Evolutionary conservation across 2,888 invertebrate genomes (phyloP), one percentile per base, ranked within the genome.

Genomic region (Netelia virgata): DNA sequence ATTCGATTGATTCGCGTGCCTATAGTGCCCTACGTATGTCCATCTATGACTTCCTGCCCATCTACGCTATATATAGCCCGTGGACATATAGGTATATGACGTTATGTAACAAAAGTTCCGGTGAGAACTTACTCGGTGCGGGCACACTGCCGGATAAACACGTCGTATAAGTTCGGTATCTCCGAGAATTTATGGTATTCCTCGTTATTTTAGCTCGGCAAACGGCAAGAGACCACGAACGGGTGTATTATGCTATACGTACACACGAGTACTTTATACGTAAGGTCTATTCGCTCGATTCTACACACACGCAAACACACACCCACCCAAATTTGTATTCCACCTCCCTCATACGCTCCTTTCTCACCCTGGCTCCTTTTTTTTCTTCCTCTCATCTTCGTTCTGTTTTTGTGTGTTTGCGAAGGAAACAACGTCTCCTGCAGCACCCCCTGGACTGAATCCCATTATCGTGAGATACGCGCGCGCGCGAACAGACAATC

Each of bases 101-200:
- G 53, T 28, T 11, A 41, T 73, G 74, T 72, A 82, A 79, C 75
- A 59, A 85, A 75, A 82, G 84, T 79, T 82, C 70, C 75, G 70
- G 78, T 75, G 84, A 75, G 78, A 85, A 85, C 82, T 85, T 82
- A 85, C 82, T 85, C 72, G 75, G 82, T 82, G 78, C 70, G 75
- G 66, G 75, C 82, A 72, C 75, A 66, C 70, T 75, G 70, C 84
- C 82, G 84, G 78, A 85, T 85, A 85, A 85, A 85, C 84, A 85
- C 78, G 84, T 85, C 84, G 84, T 84, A 82, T 82, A 82, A 84
- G 82, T 82, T 85, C 79, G 82, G 82, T 85, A 85, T 85, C 79
- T 82, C 47, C 47, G 75, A 47, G 64, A 82, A 85, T 85, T 85
- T 85, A 85, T 85, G 75, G 79, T 61, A 57, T 61, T 82, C 75